Conservation (phyloP, 2,113 vertebrate genomes). For the Pelusios castaneus region DNA sequence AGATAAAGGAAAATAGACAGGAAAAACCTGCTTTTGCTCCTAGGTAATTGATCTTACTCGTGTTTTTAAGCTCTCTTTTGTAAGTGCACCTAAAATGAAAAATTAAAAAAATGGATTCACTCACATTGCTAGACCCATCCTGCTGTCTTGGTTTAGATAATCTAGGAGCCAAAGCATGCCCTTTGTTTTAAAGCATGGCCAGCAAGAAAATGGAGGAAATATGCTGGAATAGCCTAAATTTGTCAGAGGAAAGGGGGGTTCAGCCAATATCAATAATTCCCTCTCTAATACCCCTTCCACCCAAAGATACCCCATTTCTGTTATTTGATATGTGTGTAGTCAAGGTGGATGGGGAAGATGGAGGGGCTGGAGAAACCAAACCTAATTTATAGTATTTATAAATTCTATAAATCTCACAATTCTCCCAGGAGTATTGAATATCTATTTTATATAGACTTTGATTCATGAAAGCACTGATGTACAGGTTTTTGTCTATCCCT, state of each 20-base stretch:
- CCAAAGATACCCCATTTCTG: not conserved
- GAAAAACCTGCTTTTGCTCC: not conserved
- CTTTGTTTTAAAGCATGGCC: not conserved
- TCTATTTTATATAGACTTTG: not conserved
- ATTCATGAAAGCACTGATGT: not conserved
- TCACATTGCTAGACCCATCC: not conserved
- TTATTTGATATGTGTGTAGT: not conserved
- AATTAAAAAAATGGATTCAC: not conserved
- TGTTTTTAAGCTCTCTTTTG: not conserved
- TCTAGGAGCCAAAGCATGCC: not conserved
- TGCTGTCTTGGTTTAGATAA: not conserved
- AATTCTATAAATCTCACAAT: not conserved
- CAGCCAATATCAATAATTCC: not conserved
- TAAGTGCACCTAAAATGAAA: not conserved
- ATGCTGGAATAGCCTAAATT: not conserved
- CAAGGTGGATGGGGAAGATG: not conserved
- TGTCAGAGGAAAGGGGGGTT: not conserved
- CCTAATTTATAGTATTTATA: not conserved
- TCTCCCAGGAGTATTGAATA: not conserved
- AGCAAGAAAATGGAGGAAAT: not conserved
- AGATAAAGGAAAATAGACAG: not conserved
- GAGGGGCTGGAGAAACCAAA: slow-evolving; percentile 2
- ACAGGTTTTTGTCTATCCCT: not conserved
- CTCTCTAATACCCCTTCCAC: not conserved
- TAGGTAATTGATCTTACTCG: not conserved